Evolutionary conservation across 2,113 vertebrate species (phyloP), one percentile per base, ranked within the genome.

Genomic region (Aythya baeri): DNA sequence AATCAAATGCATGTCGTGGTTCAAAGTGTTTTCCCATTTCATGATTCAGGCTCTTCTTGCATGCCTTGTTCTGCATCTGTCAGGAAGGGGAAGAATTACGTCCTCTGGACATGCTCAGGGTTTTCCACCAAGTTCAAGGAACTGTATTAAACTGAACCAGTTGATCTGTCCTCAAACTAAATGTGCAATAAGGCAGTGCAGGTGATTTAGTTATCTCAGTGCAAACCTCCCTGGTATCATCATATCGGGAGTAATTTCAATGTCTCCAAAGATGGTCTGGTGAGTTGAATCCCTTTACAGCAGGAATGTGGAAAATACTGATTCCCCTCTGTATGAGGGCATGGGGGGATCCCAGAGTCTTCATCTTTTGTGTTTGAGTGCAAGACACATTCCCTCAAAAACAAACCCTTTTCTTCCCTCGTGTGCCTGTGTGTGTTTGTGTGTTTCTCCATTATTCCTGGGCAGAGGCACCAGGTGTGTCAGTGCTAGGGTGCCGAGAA

Each of bases 371-470:
- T 27, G 88, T 75, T 62, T 52, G 17, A 79, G 10, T 58, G 34
- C 34, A 79, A 65, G 52, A 17, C 21, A 68, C 43, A 41, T 44
- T 73, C 38, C 16, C 17, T 29, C 34, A 66, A 76, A 92, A 34
- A 5, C 17, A 65, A 74, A n/a, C 23, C 4, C 17, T 5, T 68
- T 83, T 67, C 17, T 81, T 83, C 9, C 21, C 9, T 12, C 38
- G 16, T 59, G n/a, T 44, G 20, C 41, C 52, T 71, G 41, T 41
- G 41, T 41, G 41, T 41, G 59, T 94, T 94, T 73, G 58, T 85
- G 52, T 95, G 89, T 90, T 97, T 95, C 95, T 88, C 84, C 61
- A 41, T 92, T 91, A 66, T 90, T 86, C 79, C 83, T 7, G 21
- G 49, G 80, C 61, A 88, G 92, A 70, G 89, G 41, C 12, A 81